These are phyloP conservation scores for Magallana nippona DNA, from an alignment of 2,888 invertebrate genomes.

Conservation along the genomic window DNA sequence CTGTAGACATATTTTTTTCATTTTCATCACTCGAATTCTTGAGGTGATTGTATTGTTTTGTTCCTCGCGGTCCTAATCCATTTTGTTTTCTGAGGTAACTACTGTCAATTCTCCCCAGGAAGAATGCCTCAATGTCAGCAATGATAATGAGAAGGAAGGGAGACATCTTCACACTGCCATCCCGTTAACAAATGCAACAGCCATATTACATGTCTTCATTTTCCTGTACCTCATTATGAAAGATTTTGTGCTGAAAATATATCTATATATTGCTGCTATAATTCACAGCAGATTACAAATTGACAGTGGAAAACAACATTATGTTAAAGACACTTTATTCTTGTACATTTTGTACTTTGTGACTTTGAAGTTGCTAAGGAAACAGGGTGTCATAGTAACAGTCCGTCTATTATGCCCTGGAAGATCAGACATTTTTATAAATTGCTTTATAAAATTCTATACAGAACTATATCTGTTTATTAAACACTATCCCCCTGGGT, in stretches of 20 bases:
- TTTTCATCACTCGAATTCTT: conserved; percentile 15
- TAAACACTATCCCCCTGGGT: no score
- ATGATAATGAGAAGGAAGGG: not conserved
- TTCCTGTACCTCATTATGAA: conserved; percentile 12
- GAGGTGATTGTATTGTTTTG: not conserved
- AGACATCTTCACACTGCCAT: not conserved
- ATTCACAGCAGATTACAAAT: not conserved
- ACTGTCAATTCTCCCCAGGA: not conserved
- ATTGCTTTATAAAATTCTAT: no score
- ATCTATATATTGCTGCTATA: not conserved
- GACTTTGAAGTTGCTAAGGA: no score
- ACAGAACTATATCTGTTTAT: no score
- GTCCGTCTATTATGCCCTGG: no score
- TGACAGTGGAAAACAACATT: not conserved
- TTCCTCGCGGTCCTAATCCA: not conserved
- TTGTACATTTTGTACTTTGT: no score
- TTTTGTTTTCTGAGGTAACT: conserved; percentile 7
- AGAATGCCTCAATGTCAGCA: conserved; percentile 24
- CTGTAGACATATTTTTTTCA: conserved; percentile 21
- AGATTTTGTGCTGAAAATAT: not conserved
- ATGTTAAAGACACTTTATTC: no score
- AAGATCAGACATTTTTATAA: no score
- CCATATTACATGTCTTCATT: conserved; percentile 6
- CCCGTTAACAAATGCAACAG: not conserved
- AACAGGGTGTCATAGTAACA: no score